Conservation (phyloP, 2,113 vertebrate genomes). For the human region DNA sequence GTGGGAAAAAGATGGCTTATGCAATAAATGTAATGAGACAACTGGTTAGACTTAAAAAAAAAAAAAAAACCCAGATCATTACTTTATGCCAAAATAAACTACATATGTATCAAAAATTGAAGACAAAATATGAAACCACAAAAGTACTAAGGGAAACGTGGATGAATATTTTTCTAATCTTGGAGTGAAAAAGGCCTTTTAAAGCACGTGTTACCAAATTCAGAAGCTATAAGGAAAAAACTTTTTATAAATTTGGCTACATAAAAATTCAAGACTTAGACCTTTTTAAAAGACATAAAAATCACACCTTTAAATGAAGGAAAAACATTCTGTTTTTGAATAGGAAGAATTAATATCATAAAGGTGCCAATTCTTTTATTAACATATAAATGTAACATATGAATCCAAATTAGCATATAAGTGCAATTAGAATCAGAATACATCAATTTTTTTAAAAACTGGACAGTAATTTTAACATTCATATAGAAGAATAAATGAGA, state of each 20-base stretch:
- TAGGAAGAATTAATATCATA: neutral
- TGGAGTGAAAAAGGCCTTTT: conserved; percentile 10
- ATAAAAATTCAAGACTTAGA: neutral
- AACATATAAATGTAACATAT: neutral
- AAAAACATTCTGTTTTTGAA: neutral
- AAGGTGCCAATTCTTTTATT: neutral
- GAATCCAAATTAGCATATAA: neutral
- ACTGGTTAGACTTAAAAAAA: neutral
- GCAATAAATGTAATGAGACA: neutral
- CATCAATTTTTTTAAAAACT: neutral
- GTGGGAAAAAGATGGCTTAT: neutral
- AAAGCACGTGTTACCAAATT: neutral
- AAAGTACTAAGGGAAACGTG: neutral
- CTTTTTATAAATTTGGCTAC: neutral
- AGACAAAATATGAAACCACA: conserved; percentile 24
- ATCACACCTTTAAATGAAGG: neutral
- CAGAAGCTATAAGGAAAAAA: neutral
- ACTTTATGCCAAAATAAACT: conserved; percentile 42
- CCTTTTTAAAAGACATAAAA: neutral
- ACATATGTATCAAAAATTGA: neutral
- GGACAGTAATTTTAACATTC: neutral
- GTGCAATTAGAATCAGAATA: neutral
- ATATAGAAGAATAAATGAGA: neutral
- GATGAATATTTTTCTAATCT: conserved; percentile 31
- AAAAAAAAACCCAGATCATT: neutral